A percentile compares a stretch with the other conserved stretches of the same genome.
Evolutionary conservation across 2,888 invertebrate genomes (phyloP).

Genomic region (Aromia moschata): DNA sequence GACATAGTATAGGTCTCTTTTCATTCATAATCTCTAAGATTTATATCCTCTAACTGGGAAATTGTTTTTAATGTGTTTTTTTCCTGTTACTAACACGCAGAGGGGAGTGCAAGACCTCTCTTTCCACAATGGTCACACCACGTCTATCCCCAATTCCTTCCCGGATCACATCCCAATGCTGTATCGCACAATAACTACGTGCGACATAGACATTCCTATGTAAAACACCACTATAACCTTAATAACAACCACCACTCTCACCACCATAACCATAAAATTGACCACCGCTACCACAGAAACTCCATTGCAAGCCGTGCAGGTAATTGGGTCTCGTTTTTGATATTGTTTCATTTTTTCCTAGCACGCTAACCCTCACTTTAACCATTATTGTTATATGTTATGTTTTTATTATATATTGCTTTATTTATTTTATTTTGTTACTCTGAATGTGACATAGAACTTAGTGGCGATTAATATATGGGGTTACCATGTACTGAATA

Average conservation of each 20-base stretch:
- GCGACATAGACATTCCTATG: constrained; percentile 63
- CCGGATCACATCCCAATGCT: constrained; percentile 85
- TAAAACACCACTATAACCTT: constrained; percentile 68
- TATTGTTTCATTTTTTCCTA: constrained; percentile 10
- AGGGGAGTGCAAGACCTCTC: constrained; percentile 78
- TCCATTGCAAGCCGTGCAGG: constrained; percentile 69
- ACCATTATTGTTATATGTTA: not conserved
- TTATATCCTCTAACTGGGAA: too few relatives aligned
- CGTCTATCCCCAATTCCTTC: constrained; percentile 93
- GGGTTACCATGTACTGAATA: too few relatives aligned
- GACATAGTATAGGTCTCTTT: too few relatives aligned
- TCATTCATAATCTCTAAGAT: too few relatives aligned
- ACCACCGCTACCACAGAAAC: constrained; percentile 71
- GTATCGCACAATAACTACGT: constrained; percentile 65
- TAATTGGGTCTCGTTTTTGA: constrained; percentile 53
- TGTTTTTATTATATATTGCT: too few relatives aligned
- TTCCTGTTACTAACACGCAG: constrained; percentile 53
- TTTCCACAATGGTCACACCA: constrained; percentile 96
- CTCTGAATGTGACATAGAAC: too few relatives aligned
- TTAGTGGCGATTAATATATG: too few relatives aligned
- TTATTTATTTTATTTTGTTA: too few relatives aligned
- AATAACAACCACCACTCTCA: constrained; percentile 71
- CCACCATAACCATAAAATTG: constrained; percentile 68
- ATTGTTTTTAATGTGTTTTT: constrained; percentile 30
- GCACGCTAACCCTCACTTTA: constrained; percentile 20